Percentiles rank a stretch among this genome's conserved stretches.
phyloP scores from a whole-genome alignment of 2,888 invertebrate genomes.

The Fabriciana adippe region DNA sequence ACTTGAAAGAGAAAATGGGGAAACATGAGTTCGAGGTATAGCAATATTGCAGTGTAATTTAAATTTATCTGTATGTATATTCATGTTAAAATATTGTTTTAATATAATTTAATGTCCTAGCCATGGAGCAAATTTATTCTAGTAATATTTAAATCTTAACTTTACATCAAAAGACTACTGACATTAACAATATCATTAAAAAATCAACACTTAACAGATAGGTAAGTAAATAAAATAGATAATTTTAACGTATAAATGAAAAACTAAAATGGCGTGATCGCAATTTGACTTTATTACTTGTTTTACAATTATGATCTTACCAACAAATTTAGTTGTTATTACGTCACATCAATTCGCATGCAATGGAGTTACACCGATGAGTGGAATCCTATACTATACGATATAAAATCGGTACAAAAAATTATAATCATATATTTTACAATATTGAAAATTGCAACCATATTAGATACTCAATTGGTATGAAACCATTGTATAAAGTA shows the following conservation, averaged over 20 bases:
- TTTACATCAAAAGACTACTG: no score
- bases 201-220: no score
- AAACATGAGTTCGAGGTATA: conserved; percentile 92
- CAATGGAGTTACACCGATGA: conserved; percentile 25
- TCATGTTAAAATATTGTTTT: no score
- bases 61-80: neutral
- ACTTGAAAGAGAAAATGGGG: conserved; percentile 92
- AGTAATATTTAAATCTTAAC: no score
- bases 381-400: conserved; percentile 23
- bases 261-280: conserved; percentile 32
- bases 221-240: no score
- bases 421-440: conserved; percentile 24
- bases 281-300: conserved; percentile 37
- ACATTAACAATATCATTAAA: no score
- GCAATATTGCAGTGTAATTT: neutral
- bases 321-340: conserved; percentile 17
- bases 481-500: neutral
- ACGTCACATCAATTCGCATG: conserved; percentile 8
- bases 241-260: conserved; percentile 24
- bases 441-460: conserved; percentile 14
- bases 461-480: neutral
- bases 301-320: conserved; percentile 27
- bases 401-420: conserved; percentile 38
- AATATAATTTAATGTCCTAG: no score
- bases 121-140: no score